These are phyloP conservation scores for Drosophila hamatofila DNA, from an alignment of 2,888 invertebrate species.

Conservation along the genomic window DNA sequence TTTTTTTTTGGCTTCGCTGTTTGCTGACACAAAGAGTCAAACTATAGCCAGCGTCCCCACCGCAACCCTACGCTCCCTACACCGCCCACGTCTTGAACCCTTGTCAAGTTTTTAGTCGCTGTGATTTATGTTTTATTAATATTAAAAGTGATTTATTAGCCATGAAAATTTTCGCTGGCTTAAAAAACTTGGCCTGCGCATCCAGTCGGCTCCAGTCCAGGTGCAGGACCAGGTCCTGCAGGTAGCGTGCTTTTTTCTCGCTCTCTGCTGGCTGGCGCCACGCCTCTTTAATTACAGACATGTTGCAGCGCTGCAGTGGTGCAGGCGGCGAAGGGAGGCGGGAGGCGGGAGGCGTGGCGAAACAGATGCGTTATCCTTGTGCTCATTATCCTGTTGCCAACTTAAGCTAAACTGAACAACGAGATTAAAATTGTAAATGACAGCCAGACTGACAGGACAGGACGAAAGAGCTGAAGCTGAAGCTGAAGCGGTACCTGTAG, in stretches of 20 bases:
- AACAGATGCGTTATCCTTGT: slow-evolving; percentile 38
- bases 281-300: slow-evolving; percentile 69
- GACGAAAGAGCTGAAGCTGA: slow-evolving; percentile 17
- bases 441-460: slow-evolving; percentile 64
- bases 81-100: slow-evolving; percentile 4
- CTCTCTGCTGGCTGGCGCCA: slow-evolving; percentile 20
- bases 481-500: slow-evolving; percentile 16
- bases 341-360: background rate
- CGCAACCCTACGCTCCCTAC: background rate
- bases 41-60: slow-evolving; percentile 22
- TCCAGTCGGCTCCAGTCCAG: background rate
- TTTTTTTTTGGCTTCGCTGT: background rate
- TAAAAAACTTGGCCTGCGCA: slow-evolving; percentile 48
- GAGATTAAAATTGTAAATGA: slow-evolving; percentile 81
- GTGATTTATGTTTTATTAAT: slow-evolving; percentile 84
- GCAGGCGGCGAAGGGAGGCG: background rate
- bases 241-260: slow-evolving; percentile 3
- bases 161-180: slow-evolving; percentile 60
- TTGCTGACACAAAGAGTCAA: slow-evolving; percentile 32
- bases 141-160: slow-evolving; percentile 83
- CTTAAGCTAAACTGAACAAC: slow-evolving; percentile 77
- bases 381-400: slow-evolving; percentile 70
- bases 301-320: slow-evolving; percentile 21
- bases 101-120: slow-evolving; percentile 62
- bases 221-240: slow-evolving; percentile 22